phyloP scores from a whole-genome alignment of 2,888 invertebrate genomes.

The Tuta absoluta region DNA sequence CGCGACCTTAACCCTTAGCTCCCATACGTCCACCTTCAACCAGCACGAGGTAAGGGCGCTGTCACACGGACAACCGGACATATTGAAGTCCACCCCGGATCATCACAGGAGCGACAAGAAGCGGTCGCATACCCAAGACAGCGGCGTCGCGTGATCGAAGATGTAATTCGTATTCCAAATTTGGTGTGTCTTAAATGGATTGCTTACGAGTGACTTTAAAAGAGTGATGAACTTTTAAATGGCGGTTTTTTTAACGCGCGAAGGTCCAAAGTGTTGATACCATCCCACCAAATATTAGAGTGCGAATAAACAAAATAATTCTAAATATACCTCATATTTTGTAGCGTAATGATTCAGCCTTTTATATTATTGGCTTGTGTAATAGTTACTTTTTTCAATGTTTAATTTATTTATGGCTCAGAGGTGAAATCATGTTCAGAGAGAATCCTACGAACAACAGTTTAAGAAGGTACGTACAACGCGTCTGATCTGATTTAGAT shows the following conservation, averaged over 20 bases:
- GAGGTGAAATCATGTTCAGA: no score
- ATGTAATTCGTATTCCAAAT: slow-evolving; percentile 25
- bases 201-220: background rate
- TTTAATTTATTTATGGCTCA: slow-evolving; percentile 28
- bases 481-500: no score
- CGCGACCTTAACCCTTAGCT: slow-evolving; percentile 63
- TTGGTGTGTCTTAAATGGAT: background rate
- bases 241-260: background rate
- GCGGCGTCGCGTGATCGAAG: slow-evolving; percentile 69
- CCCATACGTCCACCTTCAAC: slow-evolving; percentile 65
- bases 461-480: no score
- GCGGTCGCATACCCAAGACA: slow-evolving; percentile 64
- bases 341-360: slow-evolving; percentile 62
- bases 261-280: slow-evolving; percentile 33
- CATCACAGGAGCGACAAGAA: slow-evolving; percentile 82
- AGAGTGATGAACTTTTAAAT: background rate
- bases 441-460: no score
- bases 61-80: slow-evolving; percentile 87
- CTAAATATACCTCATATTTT: slow-evolving; percentile 75
- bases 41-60: slow-evolving; percentile 56
- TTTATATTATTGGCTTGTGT: slow-evolving; percentile 51
- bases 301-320: slow-evolving; percentile 42
- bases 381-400: slow-evolving; percentile 45
- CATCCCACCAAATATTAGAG: slow-evolving; percentile 56
- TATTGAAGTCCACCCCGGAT: slow-evolving; percentile 92